Base-by-base conservation (phyloP, 2,888 invertebrate species). In the Macaria liturata region DNA sequence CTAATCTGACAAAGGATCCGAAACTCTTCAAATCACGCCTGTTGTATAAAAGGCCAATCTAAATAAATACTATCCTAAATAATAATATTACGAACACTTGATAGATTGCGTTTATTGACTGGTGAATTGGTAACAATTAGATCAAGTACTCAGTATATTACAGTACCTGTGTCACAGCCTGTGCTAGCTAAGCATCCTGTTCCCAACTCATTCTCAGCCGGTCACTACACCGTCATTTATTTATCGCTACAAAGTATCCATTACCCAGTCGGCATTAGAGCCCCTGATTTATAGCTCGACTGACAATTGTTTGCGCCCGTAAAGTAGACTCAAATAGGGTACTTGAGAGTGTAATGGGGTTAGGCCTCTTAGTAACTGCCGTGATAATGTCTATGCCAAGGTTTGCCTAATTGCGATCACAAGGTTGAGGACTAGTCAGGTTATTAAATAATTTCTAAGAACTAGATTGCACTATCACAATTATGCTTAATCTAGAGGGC, bases 211-310 rank as follows among this genome's bases (percentile, higher is more conserved):
- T 75, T 67, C 59, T 66, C 58, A 72, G 64, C 61, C 59, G 62
- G 61, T 63, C 55, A 20, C 42, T 51, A 48, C 54, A 55, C 50
- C 55, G 58, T 57, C 62, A 62, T 64, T 61, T 64, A 66, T 67
- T 65, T 68, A 66, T 62, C 47, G 46, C 59, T 49, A 59, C 51
- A 40, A 40, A 54, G 44, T 51, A 52, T 31, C 58, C 50, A 58
- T 53, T 57, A 57, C 39, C 9, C n/a, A 49, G 46, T 45, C 46
- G 52, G 45, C 43, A 40, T 34, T 30, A 68, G 44, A 44, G 45
- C 66, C 49, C 60, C 9, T 70, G 68, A 74, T 74, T 71, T 74
- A 74, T 69, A 59, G 45, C 57, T n/a, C 57, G 37, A 49, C 57
- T 58, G 54, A 44, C 56, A 53, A 66, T 71, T 65, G 66, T 65